phyloP scores from a whole-genome alignment of 2,113 vertebrate genomes.

The Labrus mixtus region DNA sequence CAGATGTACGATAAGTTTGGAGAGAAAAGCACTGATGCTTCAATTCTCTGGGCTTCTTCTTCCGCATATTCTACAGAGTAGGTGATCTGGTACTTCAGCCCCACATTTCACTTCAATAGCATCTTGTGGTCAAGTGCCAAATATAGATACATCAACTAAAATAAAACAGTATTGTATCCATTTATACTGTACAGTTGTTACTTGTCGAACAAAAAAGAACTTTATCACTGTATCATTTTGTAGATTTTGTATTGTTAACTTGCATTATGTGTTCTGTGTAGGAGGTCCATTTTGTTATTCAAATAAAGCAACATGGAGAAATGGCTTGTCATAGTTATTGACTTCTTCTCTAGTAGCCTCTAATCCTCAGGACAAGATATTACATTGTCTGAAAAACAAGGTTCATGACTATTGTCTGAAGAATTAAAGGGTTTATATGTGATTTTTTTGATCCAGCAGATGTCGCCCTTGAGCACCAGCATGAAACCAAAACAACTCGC shows the following conservation, averaged over 20 bases:
- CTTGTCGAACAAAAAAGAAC: slow-evolving; percentile 76
- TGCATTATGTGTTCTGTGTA: slow-evolving; percentile 79
- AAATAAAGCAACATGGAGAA: slow-evolving; percentile 77
- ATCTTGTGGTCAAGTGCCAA: slow-evolving; percentile 87
- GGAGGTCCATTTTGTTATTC: slow-evolving; percentile 79
- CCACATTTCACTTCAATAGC: slow-evolving; percentile 71
- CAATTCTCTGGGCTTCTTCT: slow-evolving; percentile 40
- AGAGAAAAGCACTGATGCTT: not conserved
- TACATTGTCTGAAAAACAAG: no score
- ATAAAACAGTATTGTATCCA: slow-evolving; percentile 81
- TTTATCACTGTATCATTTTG: slow-evolving; percentile 80
- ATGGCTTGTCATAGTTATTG: not conserved
- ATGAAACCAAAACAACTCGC: no score
- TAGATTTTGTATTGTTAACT: slow-evolving; percentile 85
- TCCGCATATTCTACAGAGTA: slow-evolving; percentile 32
- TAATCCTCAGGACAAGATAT: no score
- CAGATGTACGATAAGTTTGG: not conserved
- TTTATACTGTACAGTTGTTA: slow-evolving; percentile 81
- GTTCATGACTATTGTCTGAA: no score
- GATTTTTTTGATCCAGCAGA: no score
- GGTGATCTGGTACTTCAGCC: slow-evolving; percentile 50
- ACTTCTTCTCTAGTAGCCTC: no score
- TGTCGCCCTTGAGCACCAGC: no score
- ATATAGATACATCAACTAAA: slow-evolving; percentile 69
- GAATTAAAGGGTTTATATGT: no score